Evolutionary conservation across 1,140 invertebrate genomes (phyloP).

Genomic region (Eriosoma lanigerum): DNA sequence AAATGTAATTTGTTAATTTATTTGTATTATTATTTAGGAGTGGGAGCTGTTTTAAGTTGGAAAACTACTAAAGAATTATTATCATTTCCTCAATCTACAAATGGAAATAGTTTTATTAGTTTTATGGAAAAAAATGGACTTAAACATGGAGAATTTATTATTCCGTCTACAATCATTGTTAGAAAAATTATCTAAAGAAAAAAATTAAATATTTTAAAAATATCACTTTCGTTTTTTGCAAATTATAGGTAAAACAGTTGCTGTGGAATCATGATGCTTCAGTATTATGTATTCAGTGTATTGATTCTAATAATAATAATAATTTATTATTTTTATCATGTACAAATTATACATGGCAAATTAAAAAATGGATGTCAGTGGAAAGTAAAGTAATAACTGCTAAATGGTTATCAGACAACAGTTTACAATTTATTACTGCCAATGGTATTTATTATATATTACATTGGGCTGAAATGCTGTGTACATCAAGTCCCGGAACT

Average conservation of each 20-base stretch:
- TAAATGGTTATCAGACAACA: constrained; percentile 31
- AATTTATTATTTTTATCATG: constrained; percentile 35
- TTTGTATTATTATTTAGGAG: constrained; percentile 43
- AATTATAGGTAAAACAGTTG: constrained; percentile 28
- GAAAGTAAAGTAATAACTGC: constrained; percentile 19
- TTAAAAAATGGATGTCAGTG: constrained; percentile 41
- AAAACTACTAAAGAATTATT: constrained; percentile 79
- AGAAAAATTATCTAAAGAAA: background rate
- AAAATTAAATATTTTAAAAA: background rate
- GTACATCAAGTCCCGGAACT: constrained; percentile 27
- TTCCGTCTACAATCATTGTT: constrained; percentile 66
- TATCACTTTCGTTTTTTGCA: background rate
- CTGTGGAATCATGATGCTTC: constrained; percentile 46
- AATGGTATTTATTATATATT: background rate
- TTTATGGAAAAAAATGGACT: constrained; percentile 94
- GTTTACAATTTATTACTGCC: constrained; percentile 28
- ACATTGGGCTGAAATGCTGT: constrained; percentile 23
- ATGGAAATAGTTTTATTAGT: constrained; percentile 72
- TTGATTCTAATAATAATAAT: constrained; percentile 14
- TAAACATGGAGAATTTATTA: constrained; percentile 76
- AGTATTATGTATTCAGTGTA: constrained; percentile 53
- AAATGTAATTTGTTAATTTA: background rate
- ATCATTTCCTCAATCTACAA: constrained; percentile 67
- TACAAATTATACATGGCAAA: constrained; percentile 34
- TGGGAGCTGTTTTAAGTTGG: constrained; percentile 69